phyloP scores from a whole-genome alignment of 2,888 invertebrate species.

The Megastigmus dorsalis region DNA sequence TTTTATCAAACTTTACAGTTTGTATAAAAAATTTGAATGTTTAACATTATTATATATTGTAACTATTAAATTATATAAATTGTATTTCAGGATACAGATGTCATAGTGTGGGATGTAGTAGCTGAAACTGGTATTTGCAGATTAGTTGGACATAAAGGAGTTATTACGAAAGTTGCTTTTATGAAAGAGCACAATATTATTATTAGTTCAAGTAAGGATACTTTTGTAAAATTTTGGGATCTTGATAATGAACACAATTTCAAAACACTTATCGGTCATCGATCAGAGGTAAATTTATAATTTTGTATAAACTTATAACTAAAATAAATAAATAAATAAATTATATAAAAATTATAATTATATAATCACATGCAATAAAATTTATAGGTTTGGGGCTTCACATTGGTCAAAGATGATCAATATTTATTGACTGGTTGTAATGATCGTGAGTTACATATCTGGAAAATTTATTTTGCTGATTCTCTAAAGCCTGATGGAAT shows the following conservation, averaged over 20 bases:
- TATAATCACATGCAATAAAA: too few species aligned
- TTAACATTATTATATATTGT: not conserved
- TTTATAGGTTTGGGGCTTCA: slow-evolving; percentile 88
- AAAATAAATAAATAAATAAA: not conserved
- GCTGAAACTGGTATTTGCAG: slow-evolving; percentile 92
- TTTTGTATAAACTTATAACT: slow-evolving; percentile 5
- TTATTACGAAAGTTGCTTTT: slow-evolving; percentile 88
- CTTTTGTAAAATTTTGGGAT: slow-evolving; percentile 98
- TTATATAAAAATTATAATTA: slow-evolving; percentile 27
- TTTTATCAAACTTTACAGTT: too few species aligned
- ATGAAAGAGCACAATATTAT: slow-evolving; percentile 82
- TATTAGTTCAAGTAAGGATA: slow-evolving; percentile 92
- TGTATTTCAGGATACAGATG: slow-evolving; percentile 86
- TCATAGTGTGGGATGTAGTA: slow-evolving; percentile 96
- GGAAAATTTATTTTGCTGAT: slow-evolving; percentile 82
- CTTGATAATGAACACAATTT: slow-evolving; percentile 96
- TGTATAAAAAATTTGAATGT: not conserved
- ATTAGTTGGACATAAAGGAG: slow-evolving; percentile 93
- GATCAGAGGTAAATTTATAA: slow-evolving; percentile 81
- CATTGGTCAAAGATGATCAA: slow-evolving; percentile 84
- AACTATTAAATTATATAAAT: too few species aligned
- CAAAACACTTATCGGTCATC: slow-evolving; percentile 92
- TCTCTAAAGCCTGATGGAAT: slow-evolving; percentile 69
- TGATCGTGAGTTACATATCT: slow-evolving; percentile 89
- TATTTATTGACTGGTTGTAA: slow-evolving; percentile 92